phyloP scores from a whole-genome alignment of 2,113 vertebrate species.

The Leiothrix lutea region DNA sequence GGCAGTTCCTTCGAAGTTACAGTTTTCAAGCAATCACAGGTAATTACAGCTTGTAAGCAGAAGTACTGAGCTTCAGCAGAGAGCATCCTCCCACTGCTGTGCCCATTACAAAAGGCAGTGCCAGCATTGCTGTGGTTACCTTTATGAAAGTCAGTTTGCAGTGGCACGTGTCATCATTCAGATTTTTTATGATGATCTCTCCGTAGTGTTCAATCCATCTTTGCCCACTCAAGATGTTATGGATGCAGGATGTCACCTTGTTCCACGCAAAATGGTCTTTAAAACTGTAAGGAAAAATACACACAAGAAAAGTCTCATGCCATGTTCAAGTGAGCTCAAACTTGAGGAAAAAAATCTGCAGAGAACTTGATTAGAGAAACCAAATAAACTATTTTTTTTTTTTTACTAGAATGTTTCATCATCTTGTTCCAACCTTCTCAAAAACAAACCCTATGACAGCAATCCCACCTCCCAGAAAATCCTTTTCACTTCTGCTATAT shows the following conservation, averaged over 20 bases:
- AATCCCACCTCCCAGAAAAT: neutral
- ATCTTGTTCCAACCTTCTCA: neutral
- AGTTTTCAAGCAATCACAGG: neutral
- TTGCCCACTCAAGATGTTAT: constrained; percentile 96
- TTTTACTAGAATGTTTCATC: neutral
- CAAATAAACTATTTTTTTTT: neutral
- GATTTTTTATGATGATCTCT: constrained; percentile 92
- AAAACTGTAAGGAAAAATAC: constrained; percentile 59
- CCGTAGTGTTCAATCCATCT: constrained; percentile 99
- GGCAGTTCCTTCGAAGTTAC: neutral
- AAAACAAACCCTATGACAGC: neutral
- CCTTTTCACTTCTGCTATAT: neutral
- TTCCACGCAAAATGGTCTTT: constrained; percentile 97
- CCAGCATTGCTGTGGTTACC: constrained; percentile 69
- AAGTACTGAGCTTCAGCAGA: neutral
- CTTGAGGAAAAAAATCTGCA: neutral
- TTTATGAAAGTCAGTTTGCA: constrained; percentile 97
- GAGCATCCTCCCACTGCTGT: neutral
- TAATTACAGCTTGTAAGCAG: neutral
- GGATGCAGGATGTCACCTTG: constrained; percentile 98
- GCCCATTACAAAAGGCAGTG: neutral
- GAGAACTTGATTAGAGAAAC: neutral
- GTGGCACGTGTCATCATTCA: constrained; percentile 82
- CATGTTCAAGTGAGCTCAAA: neutral
- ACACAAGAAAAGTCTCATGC: neutral